Evolutionary conservation across 2,113 vertebrate genomes (phyloP).

Genomic region (Misgurnus anguillicaudatus): DNA sequence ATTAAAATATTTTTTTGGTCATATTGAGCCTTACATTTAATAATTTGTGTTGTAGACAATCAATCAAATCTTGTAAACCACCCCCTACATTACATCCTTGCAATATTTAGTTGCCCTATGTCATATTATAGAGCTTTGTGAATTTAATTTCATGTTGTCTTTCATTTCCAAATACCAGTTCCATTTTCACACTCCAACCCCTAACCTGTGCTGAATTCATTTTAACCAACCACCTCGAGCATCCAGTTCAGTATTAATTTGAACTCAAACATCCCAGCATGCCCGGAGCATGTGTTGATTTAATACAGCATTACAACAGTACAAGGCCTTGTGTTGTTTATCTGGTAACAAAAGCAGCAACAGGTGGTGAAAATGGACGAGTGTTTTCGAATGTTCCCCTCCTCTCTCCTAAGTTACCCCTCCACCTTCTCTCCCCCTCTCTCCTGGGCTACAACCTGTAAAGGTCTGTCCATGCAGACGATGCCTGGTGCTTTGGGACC

Average conservation of each 20-base stretch:
- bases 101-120: no score
- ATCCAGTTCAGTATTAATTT: conserved; percentile 3
- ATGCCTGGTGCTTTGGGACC: conserved; percentile 69
- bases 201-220: conserved; percentile 3
- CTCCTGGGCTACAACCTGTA: not conserved
- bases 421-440: not conserved
- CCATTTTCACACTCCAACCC: conserved; percentile 1
- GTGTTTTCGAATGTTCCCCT: not conserved
- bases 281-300: conserved; percentile 3
- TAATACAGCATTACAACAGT: not conserved
- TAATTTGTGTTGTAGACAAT: no score
- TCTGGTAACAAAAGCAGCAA: not conserved
- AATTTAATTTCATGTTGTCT: conserved; percentile 13
- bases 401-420: not conserved
- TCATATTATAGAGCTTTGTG: not conserved
- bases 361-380: not conserved
- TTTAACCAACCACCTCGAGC: not conserved
- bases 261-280: not conserved
- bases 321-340: not conserved
- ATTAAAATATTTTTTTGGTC: no score
- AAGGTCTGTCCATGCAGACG: conserved; percentile 69
- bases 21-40: no score
- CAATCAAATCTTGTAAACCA: no score
- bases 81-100: no score
- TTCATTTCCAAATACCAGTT: not conserved